Conservation (phyloP, 2,797 vertebrate genomes). For the Pachyuromys duprasi region DNA sequence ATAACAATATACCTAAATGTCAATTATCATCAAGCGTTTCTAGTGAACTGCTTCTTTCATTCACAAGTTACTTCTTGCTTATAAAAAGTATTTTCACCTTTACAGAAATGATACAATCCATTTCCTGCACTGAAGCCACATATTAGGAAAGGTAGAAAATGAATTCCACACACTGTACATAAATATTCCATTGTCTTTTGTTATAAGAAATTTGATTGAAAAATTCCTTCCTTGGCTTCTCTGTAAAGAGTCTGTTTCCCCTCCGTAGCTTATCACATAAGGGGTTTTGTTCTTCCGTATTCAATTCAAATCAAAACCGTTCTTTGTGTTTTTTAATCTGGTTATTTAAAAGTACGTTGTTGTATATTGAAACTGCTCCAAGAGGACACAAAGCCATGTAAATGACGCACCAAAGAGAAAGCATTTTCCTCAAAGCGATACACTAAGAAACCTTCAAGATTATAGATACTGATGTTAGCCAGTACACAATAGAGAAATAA, state of each 20-base stretch:
- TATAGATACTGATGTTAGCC: constrained; percentile 63
- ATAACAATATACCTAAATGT: constrained; percentile 86
- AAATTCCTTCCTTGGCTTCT: constrained; percentile 75
- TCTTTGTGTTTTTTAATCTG: constrained; percentile 70
- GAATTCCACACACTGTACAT: constrained; percentile 76
- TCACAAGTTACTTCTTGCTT: constrained; percentile 85
- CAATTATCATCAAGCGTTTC: constrained; percentile 85
- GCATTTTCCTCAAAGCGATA: neutral
- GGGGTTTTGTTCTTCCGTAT: constrained; percentile 77
- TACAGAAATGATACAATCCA: constrained; percentile 81
- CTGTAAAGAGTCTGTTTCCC: constrained; percentile 76
- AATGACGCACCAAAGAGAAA: constrained; percentile 74
- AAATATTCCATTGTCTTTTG: constrained; percentile 77
- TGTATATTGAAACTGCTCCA: constrained; percentile 66
- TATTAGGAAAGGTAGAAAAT: constrained; percentile 84
- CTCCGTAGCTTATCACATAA: constrained; percentile 39
- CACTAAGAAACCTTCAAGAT: constrained; percentile 71
- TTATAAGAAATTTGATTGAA: constrained; percentile 80
- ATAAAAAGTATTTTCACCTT: constrained; percentile 82
- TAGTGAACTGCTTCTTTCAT: constrained; percentile 86
- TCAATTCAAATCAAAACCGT: constrained; percentile 79
- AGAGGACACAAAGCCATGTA: constrained; percentile 71
- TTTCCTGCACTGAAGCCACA: constrained; percentile 75
- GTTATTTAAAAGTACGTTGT: constrained; percentile 74
- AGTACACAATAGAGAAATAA: constrained; percentile 56